phyloP scores from a whole-genome alignment of 2,797 vertebrate species.

The Microctenopoma steveboyesi region DNA sequence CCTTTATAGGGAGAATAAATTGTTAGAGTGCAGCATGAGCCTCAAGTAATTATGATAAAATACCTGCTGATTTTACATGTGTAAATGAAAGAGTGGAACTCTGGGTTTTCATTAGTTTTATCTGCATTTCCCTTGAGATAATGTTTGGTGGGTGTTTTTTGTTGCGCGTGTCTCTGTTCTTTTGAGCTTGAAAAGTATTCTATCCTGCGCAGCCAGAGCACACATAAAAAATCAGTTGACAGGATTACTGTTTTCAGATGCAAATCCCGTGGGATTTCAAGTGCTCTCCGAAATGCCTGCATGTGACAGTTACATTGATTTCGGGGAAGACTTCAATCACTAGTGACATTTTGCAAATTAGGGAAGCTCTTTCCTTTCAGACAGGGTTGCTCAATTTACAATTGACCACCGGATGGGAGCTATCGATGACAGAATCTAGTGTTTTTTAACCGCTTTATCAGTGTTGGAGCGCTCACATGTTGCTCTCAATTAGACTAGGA shows the following conservation, averaged over 20 bases:
- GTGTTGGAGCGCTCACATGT: conserved; percentile 34
- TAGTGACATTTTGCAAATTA: conserved; percentile 68
- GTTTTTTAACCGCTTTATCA: conserved; percentile 64
- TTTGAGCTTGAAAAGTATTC: conserved; percentile 51
- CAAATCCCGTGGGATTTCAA: conserved; percentile 65
- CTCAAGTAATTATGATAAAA: conserved; percentile 57
- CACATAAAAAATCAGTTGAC: conserved; percentile 65
- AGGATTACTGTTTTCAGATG: conserved; percentile 74
- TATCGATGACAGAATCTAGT: conserved; percentile 52
- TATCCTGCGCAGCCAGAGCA: conserved; percentile 45
- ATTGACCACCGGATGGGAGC: conserved; percentile 51
- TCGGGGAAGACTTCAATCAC: conserved; percentile 68
- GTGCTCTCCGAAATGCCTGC: conserved; percentile 45
- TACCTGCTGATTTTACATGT: conserved; percentile 67
- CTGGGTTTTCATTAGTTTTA: conserved; percentile 60
- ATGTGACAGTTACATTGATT: conserved; percentile 68
- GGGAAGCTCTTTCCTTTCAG: conserved; percentile 53
- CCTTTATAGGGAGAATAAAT: conserved; percentile 53
- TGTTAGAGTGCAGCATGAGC: conserved; percentile 58
- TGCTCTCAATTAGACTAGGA: conserved; percentile 17
- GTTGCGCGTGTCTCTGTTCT: conserved; percentile 48
- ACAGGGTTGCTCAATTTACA: conserved; percentile 62
- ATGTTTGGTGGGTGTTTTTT: conserved; percentile 19
- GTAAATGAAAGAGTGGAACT: conserved; percentile 52
- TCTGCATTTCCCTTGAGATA: conserved; percentile 53